Conservation (phyloP, 1,140 invertebrate genomes). For the Myzus persicae region DNA sequence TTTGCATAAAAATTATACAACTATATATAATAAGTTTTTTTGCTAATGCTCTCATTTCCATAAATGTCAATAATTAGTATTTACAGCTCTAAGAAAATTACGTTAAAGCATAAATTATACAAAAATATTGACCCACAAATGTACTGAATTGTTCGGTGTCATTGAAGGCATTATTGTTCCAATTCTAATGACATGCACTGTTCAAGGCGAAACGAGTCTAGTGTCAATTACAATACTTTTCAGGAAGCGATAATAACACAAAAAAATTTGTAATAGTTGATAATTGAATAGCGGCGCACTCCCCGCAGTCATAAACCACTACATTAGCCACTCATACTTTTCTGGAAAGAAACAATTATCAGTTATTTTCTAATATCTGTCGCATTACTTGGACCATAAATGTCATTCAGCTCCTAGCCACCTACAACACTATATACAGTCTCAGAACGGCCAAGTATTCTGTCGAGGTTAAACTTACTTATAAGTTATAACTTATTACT, state of each 20-base stretch:
- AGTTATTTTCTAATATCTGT: not conserved
- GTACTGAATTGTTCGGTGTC: not conserved
- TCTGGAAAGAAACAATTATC: not conserved
- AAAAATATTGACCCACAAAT: not conserved
- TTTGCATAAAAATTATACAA: not conserved
- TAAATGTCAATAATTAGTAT: constrained; percentile 12
- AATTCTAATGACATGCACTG: not conserved
- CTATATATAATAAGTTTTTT: not conserved
- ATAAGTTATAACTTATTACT: too few relatives aligned
- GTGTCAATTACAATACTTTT: not conserved
- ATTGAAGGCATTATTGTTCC: not conserved
- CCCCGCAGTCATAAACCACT: not conserved
- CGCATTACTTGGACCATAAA: not conserved
- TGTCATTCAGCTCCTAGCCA: not conserved
- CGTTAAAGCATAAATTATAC: not conserved
- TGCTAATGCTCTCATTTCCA: constrained; percentile 10
- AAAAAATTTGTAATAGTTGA: not conserved
- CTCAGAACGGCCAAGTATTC: not conserved
- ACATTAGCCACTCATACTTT: not conserved
- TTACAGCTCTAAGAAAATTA: not conserved
- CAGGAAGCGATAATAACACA: not conserved
- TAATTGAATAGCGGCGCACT: not conserved
- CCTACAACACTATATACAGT: not conserved
- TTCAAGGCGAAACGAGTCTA: not conserved
- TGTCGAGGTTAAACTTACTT: not conserved